Conservation (phyloP, 2,797 vertebrate species). For the Eurystomus glaucurus region DNA sequence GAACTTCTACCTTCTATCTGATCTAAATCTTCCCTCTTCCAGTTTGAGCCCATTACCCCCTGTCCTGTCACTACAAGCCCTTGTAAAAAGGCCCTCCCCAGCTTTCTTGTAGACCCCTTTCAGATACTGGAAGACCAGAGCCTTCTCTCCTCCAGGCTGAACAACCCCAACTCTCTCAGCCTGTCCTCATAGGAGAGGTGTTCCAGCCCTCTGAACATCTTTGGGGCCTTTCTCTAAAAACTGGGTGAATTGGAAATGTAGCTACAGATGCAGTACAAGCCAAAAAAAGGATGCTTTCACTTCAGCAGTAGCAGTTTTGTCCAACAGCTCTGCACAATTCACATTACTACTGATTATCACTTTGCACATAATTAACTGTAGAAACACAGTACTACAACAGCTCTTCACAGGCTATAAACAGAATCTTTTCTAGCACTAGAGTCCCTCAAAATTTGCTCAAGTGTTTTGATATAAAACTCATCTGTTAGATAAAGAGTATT, state of each 20-base stretch:
- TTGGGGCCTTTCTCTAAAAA: neutral
- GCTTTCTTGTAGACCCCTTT: too few relatives aligned
- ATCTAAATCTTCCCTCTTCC: too few relatives aligned
- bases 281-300: neutral
- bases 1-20: too few relatives aligned
- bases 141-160: too few relatives aligned
- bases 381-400: neutral
- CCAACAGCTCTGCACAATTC: neutral
- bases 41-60: too few relatives aligned
- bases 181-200: too few relatives aligned
- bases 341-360: neutral
- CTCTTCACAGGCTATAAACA: neutral
- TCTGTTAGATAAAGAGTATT: neutral
- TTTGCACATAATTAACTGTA: neutral
- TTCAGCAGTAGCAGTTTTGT: neutral
- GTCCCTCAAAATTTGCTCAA: neutral
- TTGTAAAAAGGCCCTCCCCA: too few relatives aligned
- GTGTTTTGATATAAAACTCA: neutral
- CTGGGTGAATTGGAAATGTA: neutral
- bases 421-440: neutral
- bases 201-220: too few relatives aligned
- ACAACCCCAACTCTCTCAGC: too few relatives aligned
- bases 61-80: too few relatives aligned
- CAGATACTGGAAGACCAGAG: too few relatives aligned
- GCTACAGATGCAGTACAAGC: neutral